Evolutionary conservation across 2,113 vertebrate species (phyloP), one percentile per base, ranked within the genome.

Genomic region (Oryzias curvinotus): DNA sequence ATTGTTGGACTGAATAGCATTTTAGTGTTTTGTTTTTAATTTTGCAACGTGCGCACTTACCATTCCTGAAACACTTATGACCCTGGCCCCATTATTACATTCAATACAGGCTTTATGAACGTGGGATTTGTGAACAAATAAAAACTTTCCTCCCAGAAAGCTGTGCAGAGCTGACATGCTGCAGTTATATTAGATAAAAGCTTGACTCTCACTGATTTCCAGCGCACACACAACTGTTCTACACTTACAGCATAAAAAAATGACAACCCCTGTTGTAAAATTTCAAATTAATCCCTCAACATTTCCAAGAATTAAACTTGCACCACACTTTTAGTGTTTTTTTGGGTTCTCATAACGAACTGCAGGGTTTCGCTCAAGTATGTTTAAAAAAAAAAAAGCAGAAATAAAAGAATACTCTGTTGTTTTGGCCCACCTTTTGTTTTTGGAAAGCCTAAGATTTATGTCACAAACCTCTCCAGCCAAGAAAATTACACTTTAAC

Each of bases 291-390:
- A 62, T 23, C 21, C 25, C 84, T 80, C 89, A 88, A 69, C 68
- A 88, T 73, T 91, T 87, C 61, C 80, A 91, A 87, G 83, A 86
- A 90, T 91, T 89, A 89, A 91, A 88, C 91, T 93, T 92, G 89
- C 87, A n/a, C 8, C 15, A 52, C 16, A 87, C 74, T 86, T 90
- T 85, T 91, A 80, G 87, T 90, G 92, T 88, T 90, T 88, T 90
- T 91, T 89, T 92, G 92, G 92, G 88, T 91, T 75, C 86, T 85
- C 75, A 85, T 86, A 89, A 91, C 71, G 91, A 90, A 80, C 82
- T 48, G 89, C 91, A 90, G 91, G 85, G 90, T 90, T 93, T 93
- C 89, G 90, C 84, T 77, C 79, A 68, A 77, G 84, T 64, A 83
- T 55, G 75, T 86, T 90, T 85, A 66, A 86, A 87, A 90, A 84